phyloP scores from a whole-genome alignment of 2,113 vertebrate species.

The Phyllopteryx taeniolatus region DNA sequence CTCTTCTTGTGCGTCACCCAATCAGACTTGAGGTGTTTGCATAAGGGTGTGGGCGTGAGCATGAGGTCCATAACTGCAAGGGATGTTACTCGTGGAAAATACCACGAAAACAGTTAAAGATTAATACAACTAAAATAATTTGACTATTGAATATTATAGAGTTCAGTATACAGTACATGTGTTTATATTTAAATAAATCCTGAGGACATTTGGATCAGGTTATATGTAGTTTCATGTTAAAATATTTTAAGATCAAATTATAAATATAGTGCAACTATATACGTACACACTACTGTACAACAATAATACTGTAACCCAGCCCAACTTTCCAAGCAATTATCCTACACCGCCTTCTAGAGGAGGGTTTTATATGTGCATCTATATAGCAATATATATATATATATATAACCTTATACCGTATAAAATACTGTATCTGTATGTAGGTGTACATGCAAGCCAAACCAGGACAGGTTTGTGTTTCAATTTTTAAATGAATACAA shows the following conservation, averaged over 20 bases:
- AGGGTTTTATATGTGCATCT: neutral
- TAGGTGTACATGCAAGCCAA: neutral
- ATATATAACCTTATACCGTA: too few relatives aligned
- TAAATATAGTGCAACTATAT: neutral
- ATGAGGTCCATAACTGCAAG: neutral
- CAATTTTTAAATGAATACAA: too few relatives aligned
- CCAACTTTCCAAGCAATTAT: neutral
- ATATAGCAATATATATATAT: too few relatives aligned
- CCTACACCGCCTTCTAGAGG: neutral
- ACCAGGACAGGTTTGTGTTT: neutral
- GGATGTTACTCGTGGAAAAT: neutral
- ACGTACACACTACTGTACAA: neutral
- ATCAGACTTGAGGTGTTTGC: conserved; percentile 43
- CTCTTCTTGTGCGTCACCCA: conserved; percentile 39
- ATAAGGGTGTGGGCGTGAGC: conserved; percentile 10
- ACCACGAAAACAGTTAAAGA: neutral
- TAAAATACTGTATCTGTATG: neutral
- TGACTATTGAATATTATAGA: neutral
- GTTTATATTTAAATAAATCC: neutral
- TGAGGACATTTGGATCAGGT: too few relatives aligned
- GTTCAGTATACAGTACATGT: neutral
- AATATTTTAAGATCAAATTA: too few relatives aligned
- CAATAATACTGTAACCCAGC: neutral
- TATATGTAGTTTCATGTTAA: too few relatives aligned
- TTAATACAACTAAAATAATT: too few relatives aligned